phyloP scores from a whole-genome alignment of 2,113 vertebrate species.

The pig (Sus scrofa) region T2T-Sscrofa CM000812.6:189554501-189555000 shows the following conservation, averaged over 20 bases:
- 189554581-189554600: neutral
- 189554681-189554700: neutral
- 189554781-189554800: too few species aligned
- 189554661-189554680: neutral
- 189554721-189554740: too few species aligned
- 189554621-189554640: neutral
- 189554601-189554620: neutral
- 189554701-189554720: too few species aligned
- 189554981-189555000: neutral
- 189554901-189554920: neutral
- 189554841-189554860: neutral
- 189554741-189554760: too few species aligned
- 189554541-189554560: neutral
- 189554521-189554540: neutral
- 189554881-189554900: neutral
- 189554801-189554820: too few species aligned
- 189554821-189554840: neutral
- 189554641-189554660: neutral
- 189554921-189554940: neutral
- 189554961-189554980: neutral
- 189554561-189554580: neutral
- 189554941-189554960: neutral
- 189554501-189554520: neutral
- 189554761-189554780: too few species aligned
- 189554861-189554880: neutral